These are phyloP conservation scores for Globia sparganii DNA, from an alignment of 2,888 invertebrate species.

Conservation along the genomic window DNA sequence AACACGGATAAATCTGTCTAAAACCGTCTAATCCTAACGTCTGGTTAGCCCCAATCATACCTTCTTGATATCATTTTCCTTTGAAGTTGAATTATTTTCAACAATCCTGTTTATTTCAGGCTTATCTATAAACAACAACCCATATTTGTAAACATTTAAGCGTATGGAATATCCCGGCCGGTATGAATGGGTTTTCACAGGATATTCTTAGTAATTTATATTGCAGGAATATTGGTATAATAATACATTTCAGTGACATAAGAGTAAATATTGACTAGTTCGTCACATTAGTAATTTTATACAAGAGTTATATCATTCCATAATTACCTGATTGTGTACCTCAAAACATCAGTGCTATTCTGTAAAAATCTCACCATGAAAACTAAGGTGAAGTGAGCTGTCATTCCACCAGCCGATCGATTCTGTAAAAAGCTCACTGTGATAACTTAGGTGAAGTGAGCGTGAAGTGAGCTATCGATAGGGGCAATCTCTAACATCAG, in stretches of 20 bases:
- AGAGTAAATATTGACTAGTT: constrained; percentile 38
- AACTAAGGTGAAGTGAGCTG: too few species aligned
- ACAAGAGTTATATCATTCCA: constrained; percentile 31
- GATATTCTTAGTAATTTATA: constrained; percentile 41
- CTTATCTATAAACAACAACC: constrained; percentile 37
- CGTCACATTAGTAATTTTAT: constrained; percentile 31
- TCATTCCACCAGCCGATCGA: too few species aligned
- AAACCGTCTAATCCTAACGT: constrained; percentile 27
- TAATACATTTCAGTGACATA: constrained; percentile 50
- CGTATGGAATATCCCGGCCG: constrained; percentile 33
- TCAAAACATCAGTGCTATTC: too few species aligned
- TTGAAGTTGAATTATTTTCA: not conserved
- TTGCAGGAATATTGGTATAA: constrained; percentile 36
- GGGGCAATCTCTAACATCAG: too few species aligned
- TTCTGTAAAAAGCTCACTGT: too few species aligned
- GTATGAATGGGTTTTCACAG: constrained; percentile 45
- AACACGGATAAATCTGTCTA: constrained; percentile 39
- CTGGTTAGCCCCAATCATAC: constrained; percentile 37
- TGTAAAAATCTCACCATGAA: too few species aligned
- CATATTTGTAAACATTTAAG: constrained; percentile 39
- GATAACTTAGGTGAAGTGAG: too few species aligned
- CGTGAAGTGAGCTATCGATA: too few species aligned
- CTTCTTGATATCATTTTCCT: constrained; percentile 40
- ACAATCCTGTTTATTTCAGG: constrained; percentile 15
- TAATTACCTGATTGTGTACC: constrained; percentile 31